A percentile compares a stretch with the other conserved stretches of the same genome.
phyloP scores from a whole-genome alignment of 2,797 vertebrate species.

The Parotocinclus haroldoi region DNA sequence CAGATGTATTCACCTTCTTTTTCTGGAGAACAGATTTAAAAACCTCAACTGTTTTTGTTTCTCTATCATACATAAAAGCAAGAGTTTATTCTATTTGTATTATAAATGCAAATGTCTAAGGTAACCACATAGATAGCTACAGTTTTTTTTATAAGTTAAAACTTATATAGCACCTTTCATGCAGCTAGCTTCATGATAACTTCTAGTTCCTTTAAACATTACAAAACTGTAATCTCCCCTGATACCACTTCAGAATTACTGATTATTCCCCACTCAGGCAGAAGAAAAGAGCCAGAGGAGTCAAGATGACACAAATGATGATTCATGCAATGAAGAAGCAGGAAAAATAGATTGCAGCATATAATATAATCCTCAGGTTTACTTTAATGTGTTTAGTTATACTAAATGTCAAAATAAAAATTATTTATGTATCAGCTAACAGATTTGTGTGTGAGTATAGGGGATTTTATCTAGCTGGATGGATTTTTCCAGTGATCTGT shows the following conservation, averaged over 20 bases:
- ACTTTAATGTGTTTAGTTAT: slow-evolving; percentile 19
- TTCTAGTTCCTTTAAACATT: slow-evolving; percentile 12
- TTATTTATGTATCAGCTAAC: background rate
- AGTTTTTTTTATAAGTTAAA: too few species aligned
- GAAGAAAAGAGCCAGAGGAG: background rate
- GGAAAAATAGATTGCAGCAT: slow-evolving; percentile 10
- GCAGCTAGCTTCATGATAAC: slow-evolving; percentile 10
- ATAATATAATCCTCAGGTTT: background rate
- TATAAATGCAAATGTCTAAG: too few species aligned
- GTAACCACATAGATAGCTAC: too few species aligned
- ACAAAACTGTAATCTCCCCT: slow-evolving; percentile 17
- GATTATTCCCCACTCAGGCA: background rate
- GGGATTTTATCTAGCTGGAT: background rate
- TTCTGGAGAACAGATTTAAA: too few species aligned
- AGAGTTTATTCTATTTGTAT: too few species aligned
- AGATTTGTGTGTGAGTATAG: background rate
- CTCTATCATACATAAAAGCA: too few species aligned
- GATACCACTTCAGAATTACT: slow-evolving; percentile 6
- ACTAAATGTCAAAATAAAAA: slow-evolving; percentile 12
- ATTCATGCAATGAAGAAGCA: background rate
- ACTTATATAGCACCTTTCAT: background rate
- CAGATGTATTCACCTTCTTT: too few species aligned
- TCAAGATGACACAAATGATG: slow-evolving; percentile 1
- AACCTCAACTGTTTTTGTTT: too few species aligned
- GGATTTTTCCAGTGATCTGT: background rate